phyloP scores from a whole-genome alignment of 2,888 invertebrate species.

The Phyllotreta striolata region DNA sequence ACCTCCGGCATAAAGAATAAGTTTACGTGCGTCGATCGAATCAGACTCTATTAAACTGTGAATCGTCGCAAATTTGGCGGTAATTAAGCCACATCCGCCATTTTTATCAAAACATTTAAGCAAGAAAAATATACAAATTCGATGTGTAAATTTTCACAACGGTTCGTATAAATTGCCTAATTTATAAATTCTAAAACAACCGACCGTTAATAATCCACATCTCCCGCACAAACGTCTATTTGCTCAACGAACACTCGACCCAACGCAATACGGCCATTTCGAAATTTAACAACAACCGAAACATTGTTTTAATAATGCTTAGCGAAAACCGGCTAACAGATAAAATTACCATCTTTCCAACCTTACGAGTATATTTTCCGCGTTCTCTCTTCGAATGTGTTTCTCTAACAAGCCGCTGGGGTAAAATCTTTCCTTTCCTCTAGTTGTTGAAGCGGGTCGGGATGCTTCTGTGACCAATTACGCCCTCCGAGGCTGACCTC shows the following conservation, averaged over 20 bases:
- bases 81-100: no score
- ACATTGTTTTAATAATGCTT: slow-evolving; percentile 24
- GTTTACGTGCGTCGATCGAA: no score
- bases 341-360: slow-evolving; percentile 29
- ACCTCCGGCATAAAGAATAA: no score
- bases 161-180: no score
- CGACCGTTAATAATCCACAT: no score
- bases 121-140: no score
- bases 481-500: slow-evolving; percentile 34
- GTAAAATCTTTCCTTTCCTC: slow-evolving; percentile 49
- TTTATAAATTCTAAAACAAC: no score
- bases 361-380: slow-evolving; percentile 24
- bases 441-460: slow-evolving; percentile 48
- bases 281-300: slow-evolving; percentile 24
- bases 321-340: slow-evolving; percentile 18
- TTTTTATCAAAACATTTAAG: no score
- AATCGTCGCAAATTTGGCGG: no score
- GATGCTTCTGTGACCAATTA: slow-evolving; percentile 50
- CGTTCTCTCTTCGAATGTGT: slow-evolving; percentile 40
- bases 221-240: no score
- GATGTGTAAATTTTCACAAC: no score
- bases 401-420: slow-evolving; percentile 47
- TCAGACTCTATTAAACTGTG: no score
- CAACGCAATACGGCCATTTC: slow-evolving; percentile 11
- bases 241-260: slow-evolving; percentile 1